Percentiles rank a stretch among this genome's conserved stretches.
phyloP scores from a whole-genome alignment of 2,797 vertebrate species.

The Cryptoblepharus egeriae region DNA sequence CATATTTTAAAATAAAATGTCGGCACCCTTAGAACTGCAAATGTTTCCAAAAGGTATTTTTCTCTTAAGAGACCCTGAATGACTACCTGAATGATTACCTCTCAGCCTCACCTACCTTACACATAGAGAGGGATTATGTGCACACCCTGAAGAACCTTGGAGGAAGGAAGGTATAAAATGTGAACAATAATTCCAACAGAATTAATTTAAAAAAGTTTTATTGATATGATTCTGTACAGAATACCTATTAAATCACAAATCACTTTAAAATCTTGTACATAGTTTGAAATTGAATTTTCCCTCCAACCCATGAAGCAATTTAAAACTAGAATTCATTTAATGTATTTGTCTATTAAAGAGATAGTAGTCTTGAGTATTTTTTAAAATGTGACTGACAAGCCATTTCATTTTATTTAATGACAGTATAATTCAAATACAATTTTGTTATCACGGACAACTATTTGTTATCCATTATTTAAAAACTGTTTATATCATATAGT shows the following conservation, averaged over 20 bases:
- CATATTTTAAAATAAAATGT: background rate
- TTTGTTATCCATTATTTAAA: background rate
- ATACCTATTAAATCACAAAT: slow-evolving; percentile 5
- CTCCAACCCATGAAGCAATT: background rate
- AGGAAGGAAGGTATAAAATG: background rate
- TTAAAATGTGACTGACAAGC: background rate
- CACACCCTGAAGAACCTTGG: too few relatives aligned
- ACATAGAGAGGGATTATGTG: too few relatives aligned
- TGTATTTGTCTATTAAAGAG: background rate
- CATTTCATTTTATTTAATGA: background rate
- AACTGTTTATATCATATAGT: too few relatives aligned
- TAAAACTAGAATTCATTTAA: too few relatives aligned
- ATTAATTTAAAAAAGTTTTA: background rate
- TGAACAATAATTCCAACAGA: background rate
- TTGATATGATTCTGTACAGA: background rate
- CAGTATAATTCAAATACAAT: background rate
- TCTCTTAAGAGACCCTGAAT: too few relatives aligned
- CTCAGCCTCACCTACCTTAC: too few relatives aligned
- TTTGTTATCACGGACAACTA: background rate
- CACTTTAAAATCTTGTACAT: background rate
- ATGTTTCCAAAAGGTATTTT: background rate
- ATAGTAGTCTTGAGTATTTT: background rate
- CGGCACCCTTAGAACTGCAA: background rate
- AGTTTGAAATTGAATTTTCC: background rate
- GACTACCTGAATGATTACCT: too few relatives aligned